Evolutionary conservation across 2,888 invertebrate genomes (phyloP), one percentile per base, ranked within the genome.

Genomic region (Ernsta delagoae): DNA sequence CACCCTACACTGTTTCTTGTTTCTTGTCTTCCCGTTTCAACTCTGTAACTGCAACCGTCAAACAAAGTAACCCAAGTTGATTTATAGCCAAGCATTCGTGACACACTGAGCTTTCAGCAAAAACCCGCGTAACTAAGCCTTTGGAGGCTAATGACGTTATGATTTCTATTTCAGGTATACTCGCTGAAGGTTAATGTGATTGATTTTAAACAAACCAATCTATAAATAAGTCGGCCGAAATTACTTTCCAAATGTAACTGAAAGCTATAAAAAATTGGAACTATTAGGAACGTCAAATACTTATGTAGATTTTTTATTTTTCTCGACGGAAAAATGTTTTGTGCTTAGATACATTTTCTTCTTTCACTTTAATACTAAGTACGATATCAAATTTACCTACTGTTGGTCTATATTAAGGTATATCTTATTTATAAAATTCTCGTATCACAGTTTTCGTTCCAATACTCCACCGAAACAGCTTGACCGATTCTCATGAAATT

Each of bases 81-180:
- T 90, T 91, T 90, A 88, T 88, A 83, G 78, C 77, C 77, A 73
- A 76, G 78, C 79, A 74, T 86, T 84, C 89, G 87, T 90, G 88
- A 85, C 88, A 85, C 86, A 80, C 77, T 73, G 66, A 65, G 76
- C 76, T 78, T 82, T 81, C 80, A 79, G 77, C 74, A 83, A 85
- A 86, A 85, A 83, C 74, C 75, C 71, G 80, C 82, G 82, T 80
- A 83, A 87, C 82, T 69, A 70, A 71, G 83, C 84, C 84, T 85
- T 81, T 78, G 75, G 76, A 77, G 77, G 76, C 76, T 82, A 82
- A 84, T 79, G 81, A 81, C 77, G 77, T 76, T 75, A 74, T 73
- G 73, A 74, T 83, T 79, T 78, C 80, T 80, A 77, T 72, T 72
- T 71, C 56, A 59, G 65, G 65, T 65, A 65, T 65, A 65, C 45